Evolutionary conservation across 2,797 vertebrate genomes (phyloP).

Genomic region (Eidolon dupreanum): DNA sequence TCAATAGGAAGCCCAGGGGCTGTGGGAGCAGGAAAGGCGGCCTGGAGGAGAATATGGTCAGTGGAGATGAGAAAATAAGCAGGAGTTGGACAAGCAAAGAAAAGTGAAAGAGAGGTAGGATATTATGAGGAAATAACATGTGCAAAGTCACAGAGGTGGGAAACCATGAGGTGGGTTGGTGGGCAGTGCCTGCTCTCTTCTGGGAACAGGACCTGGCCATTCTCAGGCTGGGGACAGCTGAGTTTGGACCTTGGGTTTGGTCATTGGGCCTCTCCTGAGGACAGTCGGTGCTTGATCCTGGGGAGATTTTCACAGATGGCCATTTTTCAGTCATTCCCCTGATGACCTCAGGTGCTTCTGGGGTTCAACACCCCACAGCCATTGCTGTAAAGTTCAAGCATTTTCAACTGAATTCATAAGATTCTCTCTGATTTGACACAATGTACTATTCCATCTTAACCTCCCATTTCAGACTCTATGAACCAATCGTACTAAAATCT

Average conservation of each 20-base stretch:
- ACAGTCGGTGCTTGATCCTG: neutral
- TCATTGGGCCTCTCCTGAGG: neutral
- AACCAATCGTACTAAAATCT: neutral
- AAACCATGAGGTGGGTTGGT: fast-evolving
- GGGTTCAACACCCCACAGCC: neutral
- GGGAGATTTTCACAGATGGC: neutral
- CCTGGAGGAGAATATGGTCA: neutral
- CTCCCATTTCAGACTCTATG: neutral
- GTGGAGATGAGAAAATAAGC: neutral
- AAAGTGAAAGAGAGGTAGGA: fast-evolving
- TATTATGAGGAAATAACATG: neutral
- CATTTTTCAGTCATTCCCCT: neutral
- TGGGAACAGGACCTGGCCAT: neutral
- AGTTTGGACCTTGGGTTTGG: neutral
- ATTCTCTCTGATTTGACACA: neutral
- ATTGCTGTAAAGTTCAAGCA: neutral
- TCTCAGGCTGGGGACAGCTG: neutral
- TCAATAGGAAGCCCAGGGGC: neutral
- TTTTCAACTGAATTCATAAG: neutral
- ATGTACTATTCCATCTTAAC: neutral
- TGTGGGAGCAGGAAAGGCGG: neutral
- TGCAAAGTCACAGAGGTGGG: neutral
- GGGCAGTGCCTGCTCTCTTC: neutral
- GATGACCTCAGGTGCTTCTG: neutral
- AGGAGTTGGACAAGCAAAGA: neutral